Conservation (phyloP, 2,797 vertebrate species). For the Xerus rutilus region DNA sequence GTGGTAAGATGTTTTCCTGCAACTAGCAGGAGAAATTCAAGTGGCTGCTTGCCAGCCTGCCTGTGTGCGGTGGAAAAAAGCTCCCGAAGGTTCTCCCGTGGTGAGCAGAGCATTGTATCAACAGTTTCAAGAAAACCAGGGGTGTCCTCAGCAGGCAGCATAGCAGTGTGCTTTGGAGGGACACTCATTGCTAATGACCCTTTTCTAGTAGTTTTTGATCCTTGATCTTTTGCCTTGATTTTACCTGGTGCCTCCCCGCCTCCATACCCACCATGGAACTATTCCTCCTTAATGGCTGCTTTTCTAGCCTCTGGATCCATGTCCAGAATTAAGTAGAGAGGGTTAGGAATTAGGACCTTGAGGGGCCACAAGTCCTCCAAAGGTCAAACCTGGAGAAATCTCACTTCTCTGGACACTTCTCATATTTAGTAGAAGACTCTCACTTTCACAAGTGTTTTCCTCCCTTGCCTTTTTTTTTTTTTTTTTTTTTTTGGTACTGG, state of each 20-base stretch:
- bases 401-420: neutral
- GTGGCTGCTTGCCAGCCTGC: constrained; percentile 51
- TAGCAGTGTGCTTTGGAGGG: constrained; percentile 6
- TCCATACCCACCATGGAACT: no score
- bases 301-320: neutral
- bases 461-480: no score
- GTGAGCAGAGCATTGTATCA: constrained; percentile 78
- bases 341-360: neutral
- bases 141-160: neutral
- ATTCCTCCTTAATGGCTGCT: neutral
- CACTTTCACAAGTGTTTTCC: neutral
- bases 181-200: neutral
- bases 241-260: neutral
- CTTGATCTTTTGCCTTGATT: neutral
- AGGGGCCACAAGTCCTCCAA: neutral
- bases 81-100: constrained; percentile 76
- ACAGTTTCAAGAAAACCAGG: constrained; percentile 69
- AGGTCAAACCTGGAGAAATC: neutral
- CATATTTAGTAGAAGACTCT: neutral
- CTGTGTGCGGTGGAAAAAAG: constrained; percentile 80
- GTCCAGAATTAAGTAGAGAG: neutral
- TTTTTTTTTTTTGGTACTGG: no score
- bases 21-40: constrained; percentile 54
- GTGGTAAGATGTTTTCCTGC: constrained; percentile 16
- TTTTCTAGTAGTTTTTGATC: neutral